Conservation (phyloP, 1,140 invertebrate genomes). For the Danaus melanippus region DNA sequence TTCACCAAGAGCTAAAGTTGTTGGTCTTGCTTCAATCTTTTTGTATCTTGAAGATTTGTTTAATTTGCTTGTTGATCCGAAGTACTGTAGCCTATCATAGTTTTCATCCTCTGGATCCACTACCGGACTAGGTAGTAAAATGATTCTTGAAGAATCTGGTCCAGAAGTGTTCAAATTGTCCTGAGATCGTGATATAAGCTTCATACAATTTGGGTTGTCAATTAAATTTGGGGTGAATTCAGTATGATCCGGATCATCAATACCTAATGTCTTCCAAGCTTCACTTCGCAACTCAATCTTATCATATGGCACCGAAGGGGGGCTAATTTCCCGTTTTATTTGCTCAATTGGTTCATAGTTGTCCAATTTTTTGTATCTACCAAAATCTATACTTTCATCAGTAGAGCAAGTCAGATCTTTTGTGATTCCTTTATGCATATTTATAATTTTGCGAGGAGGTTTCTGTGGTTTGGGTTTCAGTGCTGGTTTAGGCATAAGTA, state of each 20-base stretch:
- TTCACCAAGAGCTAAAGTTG: conserved; percentile 48
- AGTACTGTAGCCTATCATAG: conserved; percentile 86
- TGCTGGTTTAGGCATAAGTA: conserved; percentile 64
- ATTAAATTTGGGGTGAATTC: conserved; percentile 64
- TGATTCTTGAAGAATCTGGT: conserved; percentile 63
- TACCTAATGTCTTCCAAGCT: conserved; percentile 83
- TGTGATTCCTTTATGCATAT: conserved; percentile 53
- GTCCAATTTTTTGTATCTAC: conserved; percentile 61
- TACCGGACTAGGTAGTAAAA: conserved; percentile 59
- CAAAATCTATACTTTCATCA: conserved; percentile 61
- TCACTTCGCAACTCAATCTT: conserved; percentile 79
- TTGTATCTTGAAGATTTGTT: conserved; percentile 80
- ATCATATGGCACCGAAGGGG: conserved; percentile 75
- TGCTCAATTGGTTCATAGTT: conserved; percentile 69
- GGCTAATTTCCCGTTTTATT: conserved; percentile 40
- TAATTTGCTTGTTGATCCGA: conserved; percentile 80
- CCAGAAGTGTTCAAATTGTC: conserved; percentile 65
- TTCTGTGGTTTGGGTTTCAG: conserved; percentile 77
- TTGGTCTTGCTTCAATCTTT: conserved; percentile 72
- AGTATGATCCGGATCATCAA: conserved; percentile 79
- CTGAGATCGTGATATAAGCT: conserved; percentile 66
- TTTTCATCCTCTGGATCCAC: conserved; percentile 70
- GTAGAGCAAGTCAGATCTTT: conserved; percentile 60
- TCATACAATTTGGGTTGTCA: conserved; percentile 59
- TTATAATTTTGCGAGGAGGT: conserved; percentile 76